Evolutionary conservation across 2,888 invertebrate species (phyloP).

Genomic region (Phyto melanocephala): DNA sequence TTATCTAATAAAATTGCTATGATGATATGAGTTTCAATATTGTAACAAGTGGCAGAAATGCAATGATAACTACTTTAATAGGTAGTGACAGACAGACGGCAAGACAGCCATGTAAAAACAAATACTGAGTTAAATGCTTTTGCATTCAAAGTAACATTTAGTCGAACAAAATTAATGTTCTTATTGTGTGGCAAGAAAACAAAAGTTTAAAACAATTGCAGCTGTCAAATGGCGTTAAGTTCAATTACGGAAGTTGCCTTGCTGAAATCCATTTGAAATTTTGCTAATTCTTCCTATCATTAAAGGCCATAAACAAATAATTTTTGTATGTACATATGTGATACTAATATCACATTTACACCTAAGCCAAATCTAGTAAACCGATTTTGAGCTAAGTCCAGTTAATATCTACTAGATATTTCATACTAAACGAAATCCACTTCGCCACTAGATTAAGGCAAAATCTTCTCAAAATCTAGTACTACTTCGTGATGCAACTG

Average conservation of each 20-base stretch:
- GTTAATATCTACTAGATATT: too few relatives aligned
- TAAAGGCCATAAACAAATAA: background rate
- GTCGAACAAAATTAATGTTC: slow-evolving; percentile 34
- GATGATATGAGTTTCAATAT: slow-evolving; percentile 43
- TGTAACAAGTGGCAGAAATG: slow-evolving; percentile 39
- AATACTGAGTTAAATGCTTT: background rate
- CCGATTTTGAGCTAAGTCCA: too few relatives aligned
- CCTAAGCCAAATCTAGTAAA: too few relatives aligned
- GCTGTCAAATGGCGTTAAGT: slow-evolving; percentile 7
- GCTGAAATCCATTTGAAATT: background rate
- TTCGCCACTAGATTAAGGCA: too few relatives aligned
- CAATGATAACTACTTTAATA: slow-evolving; percentile 14
- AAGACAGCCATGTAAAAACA: background rate
- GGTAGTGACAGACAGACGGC: background rate
- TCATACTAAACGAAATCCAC: too few relatives aligned
- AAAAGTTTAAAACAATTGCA: slow-evolving; percentile 39
- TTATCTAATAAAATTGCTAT: slow-evolving; percentile 4
- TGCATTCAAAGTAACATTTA: background rate
- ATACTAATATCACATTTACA: too few relatives aligned
- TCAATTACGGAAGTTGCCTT: slow-evolving; percentile 34
- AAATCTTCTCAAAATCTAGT: too few relatives aligned
- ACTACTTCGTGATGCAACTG: too few relatives aligned
- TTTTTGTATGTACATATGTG: too few relatives aligned
- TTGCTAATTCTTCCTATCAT: background rate
- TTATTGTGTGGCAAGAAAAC: slow-evolving; percentile 34